A percentile compares a stretch with the other conserved stretches of the same genome.
Conservation (phyloP, 2,888 invertebrate species). For the Apodemia hepburni region DNA sequence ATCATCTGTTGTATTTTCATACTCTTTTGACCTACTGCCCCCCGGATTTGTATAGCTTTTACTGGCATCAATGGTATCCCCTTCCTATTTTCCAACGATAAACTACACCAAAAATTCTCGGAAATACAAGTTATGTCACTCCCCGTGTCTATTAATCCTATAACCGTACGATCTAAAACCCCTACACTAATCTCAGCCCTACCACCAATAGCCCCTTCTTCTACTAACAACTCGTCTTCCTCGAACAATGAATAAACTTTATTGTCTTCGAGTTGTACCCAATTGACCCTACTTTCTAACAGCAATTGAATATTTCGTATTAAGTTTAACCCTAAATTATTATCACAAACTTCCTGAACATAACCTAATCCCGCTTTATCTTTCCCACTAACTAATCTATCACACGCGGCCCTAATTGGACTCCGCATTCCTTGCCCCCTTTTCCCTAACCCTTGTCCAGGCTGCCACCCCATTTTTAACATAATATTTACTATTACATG, state of each 20-base stretch:
- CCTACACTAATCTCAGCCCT: constrained; percentile 22
- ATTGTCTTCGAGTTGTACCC: too few relatives aligned
- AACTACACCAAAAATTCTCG: neutral
- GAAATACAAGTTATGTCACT: constrained; percentile 30
- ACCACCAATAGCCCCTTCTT: neutral
- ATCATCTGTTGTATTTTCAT: constrained; percentile 21
- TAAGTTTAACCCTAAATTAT: neutral
- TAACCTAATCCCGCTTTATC: neutral
- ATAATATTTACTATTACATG: constrained; percentile 14
- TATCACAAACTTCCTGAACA: neutral
- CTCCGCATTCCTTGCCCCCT: neutral
- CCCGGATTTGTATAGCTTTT: constrained; percentile 24
- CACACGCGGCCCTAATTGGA: constrained; percentile 2
- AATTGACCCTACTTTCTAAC: too few relatives aligned
- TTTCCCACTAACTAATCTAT: too few relatives aligned
- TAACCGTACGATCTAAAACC: constrained; percentile 9
- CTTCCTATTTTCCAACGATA: neutral
- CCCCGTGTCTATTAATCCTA: constrained; percentile 27
- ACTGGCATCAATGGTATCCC: constrained; percentile 19
- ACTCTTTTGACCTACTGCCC: constrained; percentile 27
- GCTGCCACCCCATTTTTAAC: constrained; percentile 22
- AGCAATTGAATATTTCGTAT: too few relatives aligned
- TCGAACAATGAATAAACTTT: neutral
- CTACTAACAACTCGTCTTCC: neutral
- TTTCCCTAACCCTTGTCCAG: constrained; percentile 18